phyloP scores from a whole-genome alignment of 2,113 vertebrate genomes.

The Brachyistius frenatus region DNA sequence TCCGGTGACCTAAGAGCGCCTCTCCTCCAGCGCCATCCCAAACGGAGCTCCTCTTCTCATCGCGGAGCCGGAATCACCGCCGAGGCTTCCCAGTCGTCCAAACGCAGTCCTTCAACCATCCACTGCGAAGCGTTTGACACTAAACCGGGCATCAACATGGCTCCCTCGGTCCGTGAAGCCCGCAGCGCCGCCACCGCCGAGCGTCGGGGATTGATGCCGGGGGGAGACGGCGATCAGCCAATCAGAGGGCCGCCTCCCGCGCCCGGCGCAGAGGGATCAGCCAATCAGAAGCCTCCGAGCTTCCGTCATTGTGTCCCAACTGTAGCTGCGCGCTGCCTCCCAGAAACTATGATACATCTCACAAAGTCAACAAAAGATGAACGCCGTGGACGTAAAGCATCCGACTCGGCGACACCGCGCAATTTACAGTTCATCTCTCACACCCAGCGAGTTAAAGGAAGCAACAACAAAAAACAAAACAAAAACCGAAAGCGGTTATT shows the following conservation, averaged over 20 bases:
- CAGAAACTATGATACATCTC: conserved; percentile 34
- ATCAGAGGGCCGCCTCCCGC: conserved; percentile 62
- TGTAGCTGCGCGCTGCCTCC: conserved; percentile 28
- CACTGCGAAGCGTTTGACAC: conserved; percentile 57
- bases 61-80: conserved; percentile 58
- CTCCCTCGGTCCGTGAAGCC: conserved; percentile 73
- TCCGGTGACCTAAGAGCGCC: conserved; percentile 51
- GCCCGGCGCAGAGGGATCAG: conserved; percentile 36
- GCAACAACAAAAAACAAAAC: background rate
- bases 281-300: conserved; percentile 70
- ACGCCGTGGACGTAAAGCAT: background rate
- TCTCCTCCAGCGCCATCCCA: conserved; percentile 50
- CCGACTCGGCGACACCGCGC: too few species aligned
- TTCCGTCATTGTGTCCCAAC: conserved; percentile 74
- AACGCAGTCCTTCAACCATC: conserved; percentile 60
- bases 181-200: conserved; percentile 64
- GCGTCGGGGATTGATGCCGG: conserved; percentile 64
- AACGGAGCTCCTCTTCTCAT: conserved; percentile 69
- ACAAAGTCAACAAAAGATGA: conserved; percentile 29
- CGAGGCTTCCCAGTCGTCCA: conserved; percentile 39
- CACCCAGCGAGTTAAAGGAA: background rate
- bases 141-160: conserved; percentile 80
- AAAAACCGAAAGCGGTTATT: background rate
- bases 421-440: too few species aligned
- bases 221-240: conserved; percentile 49